These are phyloP conservation scores for Oreohelix idahoensis DNA, from an alignment of 1,140 invertebrate genomes.

Conservation along the genomic window DNA sequence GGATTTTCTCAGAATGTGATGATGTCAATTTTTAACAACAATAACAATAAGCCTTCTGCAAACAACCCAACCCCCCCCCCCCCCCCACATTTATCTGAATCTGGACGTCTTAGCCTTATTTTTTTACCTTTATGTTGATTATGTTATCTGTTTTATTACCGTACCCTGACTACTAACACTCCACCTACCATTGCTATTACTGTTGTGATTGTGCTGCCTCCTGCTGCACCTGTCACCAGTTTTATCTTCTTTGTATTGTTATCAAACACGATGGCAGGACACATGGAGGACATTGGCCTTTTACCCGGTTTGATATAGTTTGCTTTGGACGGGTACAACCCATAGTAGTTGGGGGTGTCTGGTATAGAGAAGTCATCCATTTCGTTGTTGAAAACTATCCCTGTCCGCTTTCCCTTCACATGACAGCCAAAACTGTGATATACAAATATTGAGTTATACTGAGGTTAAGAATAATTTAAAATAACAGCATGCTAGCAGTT, in stretches of 20 bases:
- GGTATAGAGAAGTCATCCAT: slow-evolving; percentile 97
- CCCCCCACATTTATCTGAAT: too few relatives aligned
- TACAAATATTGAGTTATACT: too few relatives aligned
- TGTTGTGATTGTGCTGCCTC: slow-evolving; percentile 91
- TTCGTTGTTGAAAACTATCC: slow-evolving; percentile 92
- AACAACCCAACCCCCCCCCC: too few relatives aligned
- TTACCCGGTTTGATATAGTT: slow-evolving; percentile 89
- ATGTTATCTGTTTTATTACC: too few relatives aligned
- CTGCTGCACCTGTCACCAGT: slow-evolving; percentile 90
- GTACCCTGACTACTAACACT: too few relatives aligned
- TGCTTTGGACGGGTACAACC: slow-evolving; percentile 76
- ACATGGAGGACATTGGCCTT: slow-evolving; percentile 92
- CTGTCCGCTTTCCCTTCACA: slow-evolving; percentile 80
- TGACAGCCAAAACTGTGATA: slow-evolving; percentile 73
- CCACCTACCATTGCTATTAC: slow-evolving; percentile 81
- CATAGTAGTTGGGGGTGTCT: slow-evolving; percentile 82
- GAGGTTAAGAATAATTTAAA: too few relatives aligned
- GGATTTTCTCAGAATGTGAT: too few relatives aligned
- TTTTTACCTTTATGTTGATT: too few relatives aligned
- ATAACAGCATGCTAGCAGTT: too few relatives aligned
- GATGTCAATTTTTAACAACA: too few relatives aligned
- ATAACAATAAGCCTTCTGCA: too few relatives aligned
- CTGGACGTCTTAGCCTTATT: too few relatives aligned
- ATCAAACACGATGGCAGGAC: slow-evolving; percentile 87
- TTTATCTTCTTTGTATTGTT: slow-evolving; percentile 78